phyloP scores from a whole-genome alignment of 1,140 invertebrate species.

The Drosophila pandora region DNA sequence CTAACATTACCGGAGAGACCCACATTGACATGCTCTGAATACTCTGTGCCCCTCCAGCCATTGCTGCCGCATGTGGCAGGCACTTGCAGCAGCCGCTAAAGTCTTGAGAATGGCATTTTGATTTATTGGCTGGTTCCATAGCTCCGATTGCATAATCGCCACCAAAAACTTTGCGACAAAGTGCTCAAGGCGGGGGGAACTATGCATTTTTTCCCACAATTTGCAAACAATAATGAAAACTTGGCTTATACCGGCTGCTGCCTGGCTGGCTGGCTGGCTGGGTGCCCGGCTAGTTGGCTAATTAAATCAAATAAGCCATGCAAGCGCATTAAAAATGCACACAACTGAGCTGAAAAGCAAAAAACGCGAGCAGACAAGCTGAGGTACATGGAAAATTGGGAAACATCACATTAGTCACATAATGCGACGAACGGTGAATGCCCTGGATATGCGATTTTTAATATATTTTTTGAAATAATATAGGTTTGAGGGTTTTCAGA shows the following conservation, averaged over 20 bases:
- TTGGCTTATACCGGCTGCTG: constrained; percentile 22
- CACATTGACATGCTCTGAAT: constrained; percentile 80
- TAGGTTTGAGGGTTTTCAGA: no score
- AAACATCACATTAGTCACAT: constrained; percentile 33
- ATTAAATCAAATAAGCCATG: constrained; percentile 71
- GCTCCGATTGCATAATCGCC: constrained; percentile 57
- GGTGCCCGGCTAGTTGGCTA: constrained; percentile 40
- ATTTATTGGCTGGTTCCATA: constrained; percentile 77
- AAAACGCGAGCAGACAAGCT: constrained; percentile 42
- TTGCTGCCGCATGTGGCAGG: constrained; percentile 38
- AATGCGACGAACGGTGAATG: constrained; percentile 49
- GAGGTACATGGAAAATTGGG: constrained; percentile 42
- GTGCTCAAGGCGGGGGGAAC: constrained; percentile 47
- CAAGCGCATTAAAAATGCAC: constrained; percentile 62
- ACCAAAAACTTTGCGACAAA: constrained; percentile 25
- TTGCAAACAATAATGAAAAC: constrained; percentile 80
- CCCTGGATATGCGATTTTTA: constrained; percentile 9
- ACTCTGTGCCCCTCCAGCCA: constrained; percentile 33
- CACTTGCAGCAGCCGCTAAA: constrained; percentile 60
- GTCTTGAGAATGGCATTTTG: constrained; percentile 79
- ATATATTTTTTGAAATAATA: not conserved
- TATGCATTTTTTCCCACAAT: constrained; percentile 77
- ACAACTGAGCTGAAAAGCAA: constrained; percentile 8
- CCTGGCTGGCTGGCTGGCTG: constrained; percentile 10
- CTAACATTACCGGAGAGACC: constrained; percentile 73